Base-by-base conservation (phyloP, 2,888 invertebrate species). In the Euzetes globulus region DNA sequence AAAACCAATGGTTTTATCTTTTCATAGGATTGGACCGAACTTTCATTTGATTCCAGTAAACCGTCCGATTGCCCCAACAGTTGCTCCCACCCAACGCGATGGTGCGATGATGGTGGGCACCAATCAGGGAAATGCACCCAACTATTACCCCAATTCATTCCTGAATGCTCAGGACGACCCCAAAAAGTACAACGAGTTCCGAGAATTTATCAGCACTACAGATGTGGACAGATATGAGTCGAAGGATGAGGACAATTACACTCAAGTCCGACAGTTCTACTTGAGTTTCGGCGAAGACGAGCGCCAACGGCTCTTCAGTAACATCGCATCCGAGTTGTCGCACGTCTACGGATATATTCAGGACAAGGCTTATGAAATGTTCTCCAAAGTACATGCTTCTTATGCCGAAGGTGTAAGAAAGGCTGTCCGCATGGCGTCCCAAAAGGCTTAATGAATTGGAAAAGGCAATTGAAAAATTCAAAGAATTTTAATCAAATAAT, bases 91-190 rank as follows among this genome's bases (percentile, higher is more conserved):
- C 17, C 29, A 41, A 33, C 88, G 96, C 52, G 96, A 97, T 82
- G 97, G 96, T 0, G 87, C 88, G 3, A 90, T 90, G 86, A 85
- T 87, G 50, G 86, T 88, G 11, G 84, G 86, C 55, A 87, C 87
- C 79, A 94, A 94, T 83, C 93, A 94, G 83, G 89, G 88, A 71
- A 70, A 90, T 27, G 90, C 91, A 5, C 97, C 97, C 7, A 97
- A 97, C 83, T 98, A 98, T 82, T 94, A 88, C 86, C 98, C 98
- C 0, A 98, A 98, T 85, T 95, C 94, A 78, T 98, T 96, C 84
- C 86, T 87, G 77, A 97, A 96, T 0, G 94, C 96, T 0, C 75
- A 78, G 33, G 87, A 88, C 78, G 79, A 81, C 72, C 50, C 72
- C 7, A 65, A 72, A 72, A 87, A 87, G 77, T 88, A 88, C 0